Evolutionary conservation across 2,113 vertebrate genomes (phyloP), one percentile per base, ranked within the genome.

Genomic region (Sinocyclocheilus anophthalmus): DNA sequence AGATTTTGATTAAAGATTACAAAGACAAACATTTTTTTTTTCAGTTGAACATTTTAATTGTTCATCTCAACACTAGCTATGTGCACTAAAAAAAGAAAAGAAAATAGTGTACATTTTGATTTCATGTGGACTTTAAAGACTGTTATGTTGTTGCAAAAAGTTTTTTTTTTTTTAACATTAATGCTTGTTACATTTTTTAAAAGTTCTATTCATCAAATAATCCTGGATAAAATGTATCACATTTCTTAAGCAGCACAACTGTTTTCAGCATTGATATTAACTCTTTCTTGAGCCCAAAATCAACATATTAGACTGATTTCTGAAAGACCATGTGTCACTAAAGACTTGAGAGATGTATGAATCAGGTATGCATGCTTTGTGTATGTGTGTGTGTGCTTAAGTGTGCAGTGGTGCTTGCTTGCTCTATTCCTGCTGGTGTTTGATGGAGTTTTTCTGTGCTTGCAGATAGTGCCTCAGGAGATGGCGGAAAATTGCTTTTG

Each of bases 401-500:
- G 50, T 80, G 69, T 84, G 69, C 65, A 70, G 3, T 18, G n/a
- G 22, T n/a, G 33, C 39, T 63, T 11, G 37, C 18, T 39, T 75
- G 24, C 57, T 75, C 33, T 76, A 48, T 65, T 45, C 48, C 26
- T 73, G 30, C 50, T 24, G 48, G 63, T 91, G 87, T 92, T 75
- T 92, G 92, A 93, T 94, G 92, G 90, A 91, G 93, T 93, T 91
- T 90, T 91, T 89, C 88, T 96, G 94, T 94, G 88, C 59, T 96
- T 96, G 93, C 94, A 99, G 98, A 94, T 99, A 88, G 96, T 98
- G 79, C 97, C 98, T 88, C 96, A 94, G 92, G 97, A 99, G 92
- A 96, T 99, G 95, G 93, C 95, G 87, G 97, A 99, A 92, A 97
- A 95, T 93, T 98, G 97, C 93, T 96, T 99, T 93, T 99, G 98